Conservation (phyloP, 2,888 invertebrate genomes). For the Nycteola revayana region DNA sequence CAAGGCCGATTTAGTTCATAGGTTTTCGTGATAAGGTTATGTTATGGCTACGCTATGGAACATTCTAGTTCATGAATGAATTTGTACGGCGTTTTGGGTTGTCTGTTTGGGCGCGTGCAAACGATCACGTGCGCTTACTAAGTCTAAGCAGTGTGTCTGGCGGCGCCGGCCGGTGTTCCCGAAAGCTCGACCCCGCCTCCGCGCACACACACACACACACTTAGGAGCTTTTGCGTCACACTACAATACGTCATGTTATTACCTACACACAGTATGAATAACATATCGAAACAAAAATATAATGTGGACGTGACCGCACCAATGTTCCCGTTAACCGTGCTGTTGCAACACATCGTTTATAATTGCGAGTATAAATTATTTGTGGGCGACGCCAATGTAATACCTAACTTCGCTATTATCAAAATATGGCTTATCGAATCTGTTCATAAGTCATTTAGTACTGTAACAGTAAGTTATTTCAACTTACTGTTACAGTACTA, state of each 20-base stretch:
- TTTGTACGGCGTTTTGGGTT: conserved; percentile 4
- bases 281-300: conserved; percentile 22
- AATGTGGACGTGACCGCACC: conserved; percentile 31
- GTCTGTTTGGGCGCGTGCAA: conserved; percentile 43
- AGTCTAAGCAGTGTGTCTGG: conserved; percentile 17
- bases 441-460: too few relatives aligned
- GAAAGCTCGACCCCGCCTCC: conserved; percentile 50
- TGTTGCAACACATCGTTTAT: neutral
- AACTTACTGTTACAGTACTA: too few relatives aligned
- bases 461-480: too few relatives aligned
- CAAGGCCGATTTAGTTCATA: neutral
- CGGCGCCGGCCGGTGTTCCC: conserved; percentile 36
- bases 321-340: conserved; percentile 12
- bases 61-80: conserved; percentile 1
- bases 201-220: conserved; percentile 34
- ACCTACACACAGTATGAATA: conserved; percentile 19
- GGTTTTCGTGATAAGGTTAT: neutral
- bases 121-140: conserved; percentile 57
- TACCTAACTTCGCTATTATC: too few relatives aligned
- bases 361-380: neutral
- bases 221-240: conserved; percentile 45
- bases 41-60: neutral
- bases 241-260: conserved; percentile 22
- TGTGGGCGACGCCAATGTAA: too few relatives aligned
- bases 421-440: too few relatives aligned